Evolutionary conservation across 2,888 invertebrate species (phyloP).

Genomic region (Plagodis dolabraria): DNA sequence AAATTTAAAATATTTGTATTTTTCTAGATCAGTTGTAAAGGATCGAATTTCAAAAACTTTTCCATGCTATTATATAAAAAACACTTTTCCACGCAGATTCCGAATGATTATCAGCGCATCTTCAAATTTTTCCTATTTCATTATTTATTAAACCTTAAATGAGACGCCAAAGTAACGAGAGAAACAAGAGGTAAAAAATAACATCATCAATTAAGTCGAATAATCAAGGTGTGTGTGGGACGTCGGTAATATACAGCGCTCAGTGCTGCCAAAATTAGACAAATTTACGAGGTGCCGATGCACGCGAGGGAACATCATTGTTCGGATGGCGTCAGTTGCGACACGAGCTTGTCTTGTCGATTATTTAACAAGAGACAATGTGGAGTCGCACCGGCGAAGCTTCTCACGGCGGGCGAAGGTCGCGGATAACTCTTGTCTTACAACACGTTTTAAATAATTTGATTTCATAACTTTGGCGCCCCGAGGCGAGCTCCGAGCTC

Average conservation of each 20-base stretch:
- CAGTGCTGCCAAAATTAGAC: constrained; percentile 38
- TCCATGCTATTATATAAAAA: no score
- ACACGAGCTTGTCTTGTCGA: constrained; percentile 72
- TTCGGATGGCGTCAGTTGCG: constrained; percentile 57
- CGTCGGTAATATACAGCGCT: constrained; percentile 15
- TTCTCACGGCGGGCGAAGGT: constrained; percentile 82
- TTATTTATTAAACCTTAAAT: no score
- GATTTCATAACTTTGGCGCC: constrained; percentile 75
- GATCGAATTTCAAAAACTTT: no score
- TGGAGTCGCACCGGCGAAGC: constrained; percentile 67
- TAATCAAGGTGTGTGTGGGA: constrained; percentile 6
- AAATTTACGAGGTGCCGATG: constrained; percentile 52
- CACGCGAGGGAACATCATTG: constrained; percentile 66
- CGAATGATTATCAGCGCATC: no score
- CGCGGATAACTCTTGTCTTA: constrained; percentile 75
- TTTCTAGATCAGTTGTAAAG: no score
- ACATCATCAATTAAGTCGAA: constrained; percentile 9
- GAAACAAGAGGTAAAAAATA: no score
- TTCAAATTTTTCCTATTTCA: no score
- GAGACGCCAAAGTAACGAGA: no score
- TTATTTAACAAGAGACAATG: constrained; percentile 82
- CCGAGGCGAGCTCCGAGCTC: constrained; percentile 52
- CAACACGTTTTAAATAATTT: constrained; percentile 81
- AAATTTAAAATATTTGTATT: no score
- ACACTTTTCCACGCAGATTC: no score